These are phyloP conservation scores for Cyphomyrmex costatus DNA, from an alignment of 1,140 invertebrate genomes.

Conservation along the genomic window DNA sequence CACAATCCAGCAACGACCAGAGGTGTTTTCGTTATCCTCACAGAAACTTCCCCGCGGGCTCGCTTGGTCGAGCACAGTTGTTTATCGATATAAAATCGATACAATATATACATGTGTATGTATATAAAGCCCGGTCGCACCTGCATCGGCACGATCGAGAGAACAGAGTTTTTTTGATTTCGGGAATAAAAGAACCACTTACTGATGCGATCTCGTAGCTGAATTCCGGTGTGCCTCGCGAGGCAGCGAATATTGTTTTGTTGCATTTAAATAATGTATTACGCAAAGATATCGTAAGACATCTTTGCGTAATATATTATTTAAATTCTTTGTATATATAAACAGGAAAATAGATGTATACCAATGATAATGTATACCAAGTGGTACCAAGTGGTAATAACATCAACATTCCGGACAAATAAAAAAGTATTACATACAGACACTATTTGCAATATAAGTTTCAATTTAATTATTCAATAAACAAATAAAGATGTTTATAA, in stretches of 20 bases:
- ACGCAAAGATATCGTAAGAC: not conserved
- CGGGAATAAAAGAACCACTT: constrained; percentile 58
- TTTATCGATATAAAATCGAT: constrained; percentile 74
- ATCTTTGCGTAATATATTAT: no score
- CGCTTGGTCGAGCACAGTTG: constrained; percentile 64
- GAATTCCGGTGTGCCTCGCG: constrained; percentile 10
- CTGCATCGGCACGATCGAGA: constrained; percentile 27
- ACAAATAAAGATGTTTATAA: not conserved
- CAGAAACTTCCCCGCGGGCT: constrained; percentile 53
- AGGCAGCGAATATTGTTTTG: not conserved
- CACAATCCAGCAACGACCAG: constrained; percentile 15
- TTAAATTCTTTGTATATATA: no score
- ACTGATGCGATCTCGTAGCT: constrained; percentile 34
- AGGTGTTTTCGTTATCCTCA: constrained; percentile 48
- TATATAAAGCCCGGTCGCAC: constrained; percentile 17
- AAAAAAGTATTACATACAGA: not conserved
- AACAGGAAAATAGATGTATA: not conserved
- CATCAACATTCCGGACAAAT: not conserved
- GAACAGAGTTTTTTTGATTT: constrained; percentile 59
- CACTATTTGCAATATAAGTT: not conserved
- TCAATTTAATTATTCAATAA: not conserved
- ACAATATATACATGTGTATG: constrained; percentile 12
- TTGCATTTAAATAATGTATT: constrained; percentile 39
- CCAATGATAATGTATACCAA: not conserved
- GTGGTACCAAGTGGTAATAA: no score